phyloP scores from a whole-genome alignment of 2,888 invertebrate species.

The Drosophila kokeensis region DNA sequence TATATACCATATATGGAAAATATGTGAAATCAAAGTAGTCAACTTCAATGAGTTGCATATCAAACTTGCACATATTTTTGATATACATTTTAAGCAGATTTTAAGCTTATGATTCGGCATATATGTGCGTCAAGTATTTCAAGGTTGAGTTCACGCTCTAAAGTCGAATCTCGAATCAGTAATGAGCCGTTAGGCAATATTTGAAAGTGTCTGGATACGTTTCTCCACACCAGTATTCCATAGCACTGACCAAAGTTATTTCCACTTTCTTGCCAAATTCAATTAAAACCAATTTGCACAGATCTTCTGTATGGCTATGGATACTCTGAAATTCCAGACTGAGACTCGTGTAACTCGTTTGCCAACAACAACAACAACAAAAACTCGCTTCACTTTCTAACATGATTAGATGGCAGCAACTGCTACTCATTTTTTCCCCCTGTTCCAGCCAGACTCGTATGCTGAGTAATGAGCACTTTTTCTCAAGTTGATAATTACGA shows the following conservation, averaged over 20 bases:
- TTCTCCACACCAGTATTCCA: neutral
- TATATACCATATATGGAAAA: neutral
- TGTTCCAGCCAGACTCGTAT: conserved; percentile 6
- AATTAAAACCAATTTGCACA: conserved; percentile 17
- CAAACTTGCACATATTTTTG: neutral
- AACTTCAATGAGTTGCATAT: neutral
- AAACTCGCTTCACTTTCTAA: conserved; percentile 69
- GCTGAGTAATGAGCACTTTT: conserved; percentile 70
- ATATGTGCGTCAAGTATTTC: neutral
- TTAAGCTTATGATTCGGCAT: conserved; percentile 1
- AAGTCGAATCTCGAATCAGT: neutral
- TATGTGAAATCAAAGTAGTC: neutral
- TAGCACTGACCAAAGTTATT: neutral
- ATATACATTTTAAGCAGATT: neutral
- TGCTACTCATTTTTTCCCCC: conserved; percentile 33
- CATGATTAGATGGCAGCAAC: conserved; percentile 54
- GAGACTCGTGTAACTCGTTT: conserved; percentile 58
- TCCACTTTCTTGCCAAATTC: conserved; percentile 31
- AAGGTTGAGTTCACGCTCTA: conserved; percentile 2
- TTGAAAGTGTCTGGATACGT: neutral
- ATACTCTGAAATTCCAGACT: conserved; percentile 8
- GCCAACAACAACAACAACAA: conserved; percentile 16
- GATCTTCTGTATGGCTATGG: conserved; percentile 21
- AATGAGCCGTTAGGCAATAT: neutral
- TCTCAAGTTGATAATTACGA: conserved; percentile 77